Conservation (phyloP, 1,140 invertebrate species). For the Diachasmimorpha longicaudata region DNA sequence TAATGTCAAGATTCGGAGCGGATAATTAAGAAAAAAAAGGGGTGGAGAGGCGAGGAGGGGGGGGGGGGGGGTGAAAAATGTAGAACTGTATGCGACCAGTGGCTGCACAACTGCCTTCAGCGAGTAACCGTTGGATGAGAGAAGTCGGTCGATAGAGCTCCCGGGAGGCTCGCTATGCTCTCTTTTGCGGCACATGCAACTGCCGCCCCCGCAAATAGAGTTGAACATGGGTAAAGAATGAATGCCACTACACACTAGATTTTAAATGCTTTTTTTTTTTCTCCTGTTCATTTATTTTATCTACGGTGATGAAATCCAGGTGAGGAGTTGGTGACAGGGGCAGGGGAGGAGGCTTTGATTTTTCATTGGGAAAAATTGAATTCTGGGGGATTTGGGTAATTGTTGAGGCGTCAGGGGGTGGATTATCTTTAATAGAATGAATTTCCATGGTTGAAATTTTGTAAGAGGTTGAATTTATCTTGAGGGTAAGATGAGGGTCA, state of each 20-base stretch:
- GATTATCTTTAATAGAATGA: not conserved
- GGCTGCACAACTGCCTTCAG: slow-evolving; percentile 33
- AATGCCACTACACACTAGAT: not conserved
- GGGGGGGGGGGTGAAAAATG: not conserved
- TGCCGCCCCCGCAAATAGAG: not conserved
- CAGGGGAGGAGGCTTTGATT: not conserved
- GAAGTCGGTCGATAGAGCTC: slow-evolving; percentile 59
- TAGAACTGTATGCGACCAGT: slow-evolving; percentile 20
- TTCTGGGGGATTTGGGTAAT: not conserved
- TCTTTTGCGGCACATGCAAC: slow-evolving; percentile 11
- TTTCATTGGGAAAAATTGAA: not conserved
- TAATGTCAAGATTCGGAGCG: not conserved
- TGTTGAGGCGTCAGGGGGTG: not conserved
- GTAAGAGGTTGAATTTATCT: no score
- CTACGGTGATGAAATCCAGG: not conserved
- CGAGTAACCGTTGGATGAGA: slow-evolving; percentile 49
- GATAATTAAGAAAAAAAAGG: not conserved
- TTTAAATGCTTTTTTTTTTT: not conserved
- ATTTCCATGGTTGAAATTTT: no score
- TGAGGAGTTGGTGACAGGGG: no score
- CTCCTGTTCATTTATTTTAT: not conserved
- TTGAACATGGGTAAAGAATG: not conserved
- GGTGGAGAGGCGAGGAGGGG: not conserved
- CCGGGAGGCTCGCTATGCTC: slow-evolving; percentile 34
- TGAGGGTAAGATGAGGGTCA: no score